Evolutionary conservation across 92 coral and sea anemone species (phyloP), one percentile per base, ranked within the genome.

Genomic region (Siderastrea siderea): DNA sequence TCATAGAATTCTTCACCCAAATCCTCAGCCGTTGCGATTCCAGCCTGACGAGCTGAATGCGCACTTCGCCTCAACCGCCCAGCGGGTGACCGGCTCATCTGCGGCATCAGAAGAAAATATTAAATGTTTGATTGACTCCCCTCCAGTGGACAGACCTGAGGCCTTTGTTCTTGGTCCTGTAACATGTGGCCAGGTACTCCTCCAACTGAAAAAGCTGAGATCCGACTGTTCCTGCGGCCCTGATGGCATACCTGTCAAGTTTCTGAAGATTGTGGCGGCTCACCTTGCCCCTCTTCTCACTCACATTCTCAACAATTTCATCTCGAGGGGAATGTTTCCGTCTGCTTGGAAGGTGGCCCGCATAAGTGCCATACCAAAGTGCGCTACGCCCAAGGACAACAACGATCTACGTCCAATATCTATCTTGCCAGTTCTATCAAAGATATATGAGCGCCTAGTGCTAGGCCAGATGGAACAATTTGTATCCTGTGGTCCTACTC

Each of bases 31-130:
- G 6, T 64, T 72, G 44, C 6, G 83, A 43, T 44, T 66, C 45
- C 71, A 90, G 48, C 90, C 86, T 45, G 84, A 90, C 10, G 83
- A 72, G 58, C 64, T 79, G 49, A 90, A 90, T 52, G 73, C 43
- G 13, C 74, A 77, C 75, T 84, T 76, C 62, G 83, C 77, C 3
- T 82, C 89, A 13, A 69, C 76, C 78, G 86, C 81, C 45, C 68
- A 68, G 51, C 73, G 85, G 17, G 57, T 52, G 14, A 52, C 78
- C 61, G 60, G 58, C 19, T 47, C 57, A 2, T 50, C 78, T 74
- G 26, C 45, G 13, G 50, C 44, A 47, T 11, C 60, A 48, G 11
- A 9, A 16, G 54, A 74, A 10, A 26, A 13, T 16, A 6, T 74
- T n/a, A 14, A 11, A 13, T 6, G 26, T 46, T 38, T 68, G 47